A percentile compares a stretch with the other conserved stretches of the same genome.
Conservation (phyloP, 2,797 vertebrate species). For the Gallinago stenura region DNA sequence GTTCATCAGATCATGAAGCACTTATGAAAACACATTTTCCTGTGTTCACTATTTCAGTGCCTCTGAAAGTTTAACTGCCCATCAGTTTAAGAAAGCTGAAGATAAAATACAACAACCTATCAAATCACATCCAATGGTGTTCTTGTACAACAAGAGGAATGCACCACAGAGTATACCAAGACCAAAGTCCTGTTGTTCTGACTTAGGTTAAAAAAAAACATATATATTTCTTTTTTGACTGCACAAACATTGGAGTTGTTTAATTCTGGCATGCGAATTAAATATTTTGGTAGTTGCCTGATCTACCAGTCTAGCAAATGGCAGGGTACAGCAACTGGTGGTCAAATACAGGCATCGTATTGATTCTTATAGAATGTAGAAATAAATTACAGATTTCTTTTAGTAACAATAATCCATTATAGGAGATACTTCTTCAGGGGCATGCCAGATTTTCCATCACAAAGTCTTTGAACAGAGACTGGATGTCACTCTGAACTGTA, state of each 20-base stretch:
- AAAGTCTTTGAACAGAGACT: neutral
- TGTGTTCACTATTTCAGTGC: neutral
- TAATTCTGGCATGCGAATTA: neutral
- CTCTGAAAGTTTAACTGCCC: neutral
- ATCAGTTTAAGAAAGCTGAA: neutral
- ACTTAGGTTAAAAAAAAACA: neutral
- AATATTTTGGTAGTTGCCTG: neutral
- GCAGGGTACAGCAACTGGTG: neutral
- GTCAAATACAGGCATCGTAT: neutral
- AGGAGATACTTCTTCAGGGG: neutral
- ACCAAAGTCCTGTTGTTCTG: neutral
- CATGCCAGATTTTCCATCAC: neutral
- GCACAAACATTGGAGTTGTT: neutral
- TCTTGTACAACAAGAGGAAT: neutral
- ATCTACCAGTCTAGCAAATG: neutral
- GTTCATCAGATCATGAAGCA: neutral
- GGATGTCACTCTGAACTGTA: neutral
- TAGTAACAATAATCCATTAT: neutral
- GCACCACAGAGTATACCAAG: neutral
- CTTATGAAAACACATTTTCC: neutral
- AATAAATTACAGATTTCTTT: neutral
- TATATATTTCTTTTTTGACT: neutral
- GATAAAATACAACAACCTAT: neutral
- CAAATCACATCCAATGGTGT: neutral
- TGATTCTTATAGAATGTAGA: neutral